phyloP scores from a whole-genome alignment of 2,888 invertebrate species.

The Harpalus rubripes region DNA sequence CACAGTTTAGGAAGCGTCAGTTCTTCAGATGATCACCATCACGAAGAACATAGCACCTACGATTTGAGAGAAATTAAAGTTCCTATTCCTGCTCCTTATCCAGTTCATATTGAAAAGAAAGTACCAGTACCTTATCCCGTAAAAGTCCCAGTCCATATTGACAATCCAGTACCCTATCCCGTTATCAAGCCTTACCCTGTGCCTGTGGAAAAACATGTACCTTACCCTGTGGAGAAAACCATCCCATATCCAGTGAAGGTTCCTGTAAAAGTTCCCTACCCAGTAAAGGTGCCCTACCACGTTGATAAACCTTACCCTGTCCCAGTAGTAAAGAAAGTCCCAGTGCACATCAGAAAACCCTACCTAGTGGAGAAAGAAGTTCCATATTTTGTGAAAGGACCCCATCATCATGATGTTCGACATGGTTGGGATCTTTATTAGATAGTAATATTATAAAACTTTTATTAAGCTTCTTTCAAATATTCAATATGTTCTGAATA shows the following conservation, averaged over 20 bases:
- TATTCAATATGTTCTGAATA: background rate
- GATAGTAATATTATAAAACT: background rate
- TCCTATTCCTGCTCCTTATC: conserved; percentile 57
- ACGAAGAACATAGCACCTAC: conserved; percentile 69
- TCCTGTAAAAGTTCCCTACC: conserved; percentile 49
- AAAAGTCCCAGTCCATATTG: conserved; percentile 73
- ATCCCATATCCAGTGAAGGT: conserved; percentile 73
- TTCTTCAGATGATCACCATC: conserved; percentile 62
- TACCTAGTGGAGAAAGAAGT: conserved; percentile 71
- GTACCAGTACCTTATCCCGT: conserved; percentile 62
- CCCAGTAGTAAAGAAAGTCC: conserved; percentile 53
- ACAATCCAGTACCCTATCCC: conserved; percentile 69
- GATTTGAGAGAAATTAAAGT: conserved; percentile 59
- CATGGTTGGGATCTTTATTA: background rate
- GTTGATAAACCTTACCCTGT: conserved; percentile 62
- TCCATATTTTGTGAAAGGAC: conserved; percentile 72
- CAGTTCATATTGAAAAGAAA: conserved; percentile 59
- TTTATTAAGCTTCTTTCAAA: background rate
- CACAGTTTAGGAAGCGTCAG: conserved; percentile 62
- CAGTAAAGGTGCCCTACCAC: conserved; percentile 54
- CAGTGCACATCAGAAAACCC: conserved; percentile 38
- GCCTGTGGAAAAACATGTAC: conserved; percentile 74
- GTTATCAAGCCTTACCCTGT: conserved; percentile 76
- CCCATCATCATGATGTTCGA: conserved; percentile 67
- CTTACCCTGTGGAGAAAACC: conserved; percentile 73